These are phyloP conservation scores for Deladenus siricidicola DNA, from an alignment of 2,888 invertebrate species.

Conservation along the genomic window DNA sequence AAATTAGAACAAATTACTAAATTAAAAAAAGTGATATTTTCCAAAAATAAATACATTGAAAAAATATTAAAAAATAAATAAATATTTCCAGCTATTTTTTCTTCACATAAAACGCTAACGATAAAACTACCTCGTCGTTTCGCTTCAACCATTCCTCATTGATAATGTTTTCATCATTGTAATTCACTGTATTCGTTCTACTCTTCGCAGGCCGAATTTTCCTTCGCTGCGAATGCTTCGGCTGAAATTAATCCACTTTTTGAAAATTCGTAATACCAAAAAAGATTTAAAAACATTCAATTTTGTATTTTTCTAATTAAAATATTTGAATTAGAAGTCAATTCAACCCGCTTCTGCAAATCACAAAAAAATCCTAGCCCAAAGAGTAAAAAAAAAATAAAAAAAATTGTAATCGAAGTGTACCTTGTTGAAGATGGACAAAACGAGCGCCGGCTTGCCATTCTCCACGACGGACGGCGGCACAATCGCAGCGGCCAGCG, in stretches of 20 bases:
- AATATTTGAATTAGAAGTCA: too few relatives aligned
- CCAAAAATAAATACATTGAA: slow-evolving; percentile 4
- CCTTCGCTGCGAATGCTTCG: not conserved
- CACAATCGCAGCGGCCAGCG: not conserved
- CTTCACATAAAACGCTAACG: not conserved
- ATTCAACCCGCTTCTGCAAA: too few relatives aligned
- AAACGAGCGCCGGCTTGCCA: not conserved
- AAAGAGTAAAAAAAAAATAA: too few relatives aligned
- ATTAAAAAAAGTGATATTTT: too few relatives aligned
- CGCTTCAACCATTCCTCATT: slow-evolving; percentile 17
- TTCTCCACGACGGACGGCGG: not conserved
- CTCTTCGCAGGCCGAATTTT: not conserved
- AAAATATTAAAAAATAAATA: not conserved
- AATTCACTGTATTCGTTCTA: not conserved
- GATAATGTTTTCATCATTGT: slow-evolving; percentile 7
- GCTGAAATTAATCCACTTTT: too few relatives aligned
- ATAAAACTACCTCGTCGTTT: slow-evolving; percentile 11
- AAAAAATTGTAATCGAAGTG: too few relatives aligned
- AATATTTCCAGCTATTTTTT: not conserved
- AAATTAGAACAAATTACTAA: too few relatives aligned
- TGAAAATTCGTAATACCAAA: too few relatives aligned
- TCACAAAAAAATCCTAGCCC: too few relatives aligned
- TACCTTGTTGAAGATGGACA: not conserved
- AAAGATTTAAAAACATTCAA: not conserved
- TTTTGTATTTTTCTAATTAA: too few relatives aligned